Evolutionary conservation across 2,888 invertebrate species (phyloP).

Genomic region (Agrochola litura): DNA sequence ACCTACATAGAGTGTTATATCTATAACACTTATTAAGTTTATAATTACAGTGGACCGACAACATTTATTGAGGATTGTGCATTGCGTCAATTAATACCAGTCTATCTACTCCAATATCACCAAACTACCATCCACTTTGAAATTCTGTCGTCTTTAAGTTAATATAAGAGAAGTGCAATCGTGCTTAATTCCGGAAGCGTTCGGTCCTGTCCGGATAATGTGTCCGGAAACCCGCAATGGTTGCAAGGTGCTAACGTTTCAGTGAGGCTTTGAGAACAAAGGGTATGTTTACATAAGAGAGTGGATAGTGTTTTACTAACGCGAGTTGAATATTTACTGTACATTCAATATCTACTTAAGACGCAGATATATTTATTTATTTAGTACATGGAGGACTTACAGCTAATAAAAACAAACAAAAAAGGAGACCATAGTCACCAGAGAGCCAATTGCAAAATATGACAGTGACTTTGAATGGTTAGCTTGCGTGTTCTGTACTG

Average conservation of each 20-base stretch:
- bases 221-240: slow-evolving; percentile 37
- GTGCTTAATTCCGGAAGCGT: slow-evolving; percentile 12
- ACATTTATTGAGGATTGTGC: background rate
- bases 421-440: too few relatives aligned
- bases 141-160: slow-evolving; percentile 27
- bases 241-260: slow-evolving; percentile 12
- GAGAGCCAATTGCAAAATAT: too few relatives aligned
- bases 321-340: background rate
- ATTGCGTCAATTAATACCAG: slow-evolving; percentile 4
- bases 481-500: too few relatives aligned
- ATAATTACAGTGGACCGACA: too few relatives aligned
- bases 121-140: background rate
- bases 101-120: background rate
- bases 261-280: background rate
- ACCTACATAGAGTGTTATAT: too few relatives aligned
- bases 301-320: background rate
- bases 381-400: too few relatives aligned
- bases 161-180: slow-evolving; percentile 35
- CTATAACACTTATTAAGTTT: background rate
- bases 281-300: background rate
- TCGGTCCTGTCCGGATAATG: slow-evolving; percentile 34
- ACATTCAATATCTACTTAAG: background rate
- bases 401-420: too few relatives aligned
- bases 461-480: too few relatives aligned
- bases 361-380: too few relatives aligned